Base-by-base conservation (phyloP, 1,140 invertebrate genomes). In the Brachionus asplanchnoidis region DNA sequence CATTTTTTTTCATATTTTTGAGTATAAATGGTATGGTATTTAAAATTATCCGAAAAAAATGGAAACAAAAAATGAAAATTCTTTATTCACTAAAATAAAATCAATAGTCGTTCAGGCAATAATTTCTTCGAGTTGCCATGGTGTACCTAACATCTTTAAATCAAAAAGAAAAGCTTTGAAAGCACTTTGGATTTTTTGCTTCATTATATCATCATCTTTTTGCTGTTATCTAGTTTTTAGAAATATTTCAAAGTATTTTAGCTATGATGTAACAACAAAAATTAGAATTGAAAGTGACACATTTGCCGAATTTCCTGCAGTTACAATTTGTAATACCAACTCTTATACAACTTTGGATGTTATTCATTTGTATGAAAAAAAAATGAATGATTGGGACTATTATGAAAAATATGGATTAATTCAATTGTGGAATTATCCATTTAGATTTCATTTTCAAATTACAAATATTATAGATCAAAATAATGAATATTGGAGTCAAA, bases 111-210 rank as follows among this genome's bases (percentile, higher is more conserved):
- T 36, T 36, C 32, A 36, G 7, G 7, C 0, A 23, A 40, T 68
- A 14, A n/a, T 68, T 14, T 68, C 66, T 6, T 60, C 78, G 1
- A 80, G 46, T 23, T 36, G 50, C 26, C 78, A 80, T 56, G 78
- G 78, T 40, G n/a, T 80, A 17, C 78, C 78, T 7, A 80, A 80
- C 40, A 53, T 80, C 0, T 80, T 80, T 53, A 28, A 26, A 8
- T 60, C 78, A 42, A 50, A 0, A 40, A 80, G 50, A 26, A 53
- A 12, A 17, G 3, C 56, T 8, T 23, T 80, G 8, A 80, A 80
- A 32, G 3, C 20, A 12, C 1, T 80, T 0, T 80, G 78, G 78
- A 53, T 23, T 26, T 12, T 56, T 0, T 32, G 11, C 17, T 36
- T 17, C n/a, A 1, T 60, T 8, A 2, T 65, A 20, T 32, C 50